Percentiles rank a stretch among this genome's conserved stretches.
phyloP scores from a whole-genome alignment of 2,113 vertebrate genomes.

The Sporophila hypoxantha region DNA sequence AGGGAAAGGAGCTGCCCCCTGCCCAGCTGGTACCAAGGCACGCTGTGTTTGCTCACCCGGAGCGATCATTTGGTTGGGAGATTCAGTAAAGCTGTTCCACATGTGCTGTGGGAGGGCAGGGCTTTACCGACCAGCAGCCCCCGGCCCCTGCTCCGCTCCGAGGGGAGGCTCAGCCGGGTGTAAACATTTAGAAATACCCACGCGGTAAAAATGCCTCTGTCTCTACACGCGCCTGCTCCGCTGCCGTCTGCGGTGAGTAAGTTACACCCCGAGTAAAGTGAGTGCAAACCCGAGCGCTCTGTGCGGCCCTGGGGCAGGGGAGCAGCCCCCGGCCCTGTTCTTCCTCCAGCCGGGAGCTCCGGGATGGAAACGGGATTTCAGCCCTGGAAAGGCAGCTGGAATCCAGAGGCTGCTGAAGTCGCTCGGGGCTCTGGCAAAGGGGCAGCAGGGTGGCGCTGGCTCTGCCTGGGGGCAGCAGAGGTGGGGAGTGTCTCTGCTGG shows the following conservation, averaged over 20 bases:
- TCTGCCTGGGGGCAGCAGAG: background rate
- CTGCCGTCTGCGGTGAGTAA: background rate
- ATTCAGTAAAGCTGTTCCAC: background rate
- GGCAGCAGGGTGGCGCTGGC: fast-evolving
- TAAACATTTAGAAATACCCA: background rate
- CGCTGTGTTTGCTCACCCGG: background rate
- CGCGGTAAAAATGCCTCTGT: background rate
- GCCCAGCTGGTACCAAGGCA: background rate
- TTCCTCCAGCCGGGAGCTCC: fast-evolving
- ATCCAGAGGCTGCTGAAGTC: background rate
- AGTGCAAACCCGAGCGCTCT: fast-evolving
- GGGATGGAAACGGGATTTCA: fast-evolving
- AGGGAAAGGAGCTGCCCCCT: background rate
- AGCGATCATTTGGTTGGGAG: fast-evolving
- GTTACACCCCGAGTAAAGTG: fast-evolving
- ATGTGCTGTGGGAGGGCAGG: fast-evolving
- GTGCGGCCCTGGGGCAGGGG: background rate
- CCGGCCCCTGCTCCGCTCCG: fast-evolving
- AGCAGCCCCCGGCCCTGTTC: fast-evolving
- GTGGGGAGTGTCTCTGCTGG: fast-evolving
- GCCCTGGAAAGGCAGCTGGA: background rate
- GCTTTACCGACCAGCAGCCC: background rate
- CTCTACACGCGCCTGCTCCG: background rate
- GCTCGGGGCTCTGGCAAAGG: background rate
- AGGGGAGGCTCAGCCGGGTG: background rate